phyloP scores from a whole-genome alignment of 2,888 invertebrate genomes.

The Leucozona laternaria region DNA sequence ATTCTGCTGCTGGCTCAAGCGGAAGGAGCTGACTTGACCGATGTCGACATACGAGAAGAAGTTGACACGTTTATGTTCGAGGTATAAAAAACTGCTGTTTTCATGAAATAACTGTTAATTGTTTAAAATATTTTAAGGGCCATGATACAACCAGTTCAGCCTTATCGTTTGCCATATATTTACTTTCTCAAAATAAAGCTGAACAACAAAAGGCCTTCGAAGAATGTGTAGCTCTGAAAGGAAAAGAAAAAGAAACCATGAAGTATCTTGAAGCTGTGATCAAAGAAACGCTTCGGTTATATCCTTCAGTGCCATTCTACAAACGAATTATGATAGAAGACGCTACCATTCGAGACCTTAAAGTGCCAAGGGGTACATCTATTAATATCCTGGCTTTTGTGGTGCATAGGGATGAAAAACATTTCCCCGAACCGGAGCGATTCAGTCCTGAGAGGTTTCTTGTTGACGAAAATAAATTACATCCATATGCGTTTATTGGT shows the following conservation, averaged over 20 bases:
- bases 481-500: slow-evolving; percentile 81
- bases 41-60: slow-evolving; percentile 85
- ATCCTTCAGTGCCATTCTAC: slow-evolving; percentile 85
- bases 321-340: slow-evolving; percentile 84
- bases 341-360: slow-evolving; percentile 81
- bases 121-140: slow-evolving; percentile 80
- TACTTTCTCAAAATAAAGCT: slow-evolving; percentile 84
- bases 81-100: slow-evolving; percentile 30
- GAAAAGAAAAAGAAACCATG: slow-evolving; percentile 82
- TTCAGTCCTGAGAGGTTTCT: slow-evolving; percentile 82
- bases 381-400: slow-evolving; percentile 83
- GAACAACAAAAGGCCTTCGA: slow-evolving; percentile 84
- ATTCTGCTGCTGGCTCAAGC: slow-evolving; percentile 84
- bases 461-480: slow-evolving; percentile 78
- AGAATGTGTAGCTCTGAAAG: slow-evolving; percentile 82
- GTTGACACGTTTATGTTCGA: slow-evolving; percentile 86
- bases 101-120: not conserved
- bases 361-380: slow-evolving; percentile 83
- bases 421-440: slow-evolving; percentile 84
- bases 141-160: slow-evolving; percentile 86
- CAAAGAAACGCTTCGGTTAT: slow-evolving; percentile 86
- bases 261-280: slow-evolving; percentile 86
- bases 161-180: slow-evolving; percentile 85
- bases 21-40: slow-evolving; percentile 83
- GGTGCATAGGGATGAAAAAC: slow-evolving; percentile 83